Conservation (phyloP, 2,797 vertebrate genomes). For the Kryptolebias ocellatus region DNA sequence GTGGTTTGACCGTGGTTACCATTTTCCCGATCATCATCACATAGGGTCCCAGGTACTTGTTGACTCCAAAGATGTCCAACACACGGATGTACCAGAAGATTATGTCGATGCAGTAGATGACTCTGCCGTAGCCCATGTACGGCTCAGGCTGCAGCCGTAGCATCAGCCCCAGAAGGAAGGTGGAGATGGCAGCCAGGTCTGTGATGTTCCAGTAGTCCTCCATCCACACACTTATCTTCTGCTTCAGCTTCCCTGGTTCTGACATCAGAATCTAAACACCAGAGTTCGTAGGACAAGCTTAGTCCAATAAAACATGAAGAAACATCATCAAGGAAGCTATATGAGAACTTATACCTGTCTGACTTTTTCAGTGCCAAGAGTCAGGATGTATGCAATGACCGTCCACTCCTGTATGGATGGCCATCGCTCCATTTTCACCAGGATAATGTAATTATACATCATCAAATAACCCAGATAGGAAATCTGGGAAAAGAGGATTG, state of each 20-base stretch:
- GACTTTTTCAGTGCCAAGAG: slow-evolving; percentile 93
- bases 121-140: slow-evolving; percentile 96
- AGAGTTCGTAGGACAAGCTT: slow-evolving; percentile 9
- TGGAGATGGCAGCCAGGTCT: slow-evolving; percentile 91
- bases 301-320: neutral
- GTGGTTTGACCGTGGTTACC: slow-evolving; percentile 78
- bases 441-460: slow-evolving; percentile 97
- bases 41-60: slow-evolving; percentile 98
- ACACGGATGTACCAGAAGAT: slow-evolving; percentile 99
- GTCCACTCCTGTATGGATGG: slow-evolving; percentile 94
- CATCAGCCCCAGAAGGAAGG: slow-evolving; percentile 91
- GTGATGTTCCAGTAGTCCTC: slow-evolving; percentile 99
- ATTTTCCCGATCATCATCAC: slow-evolving; percentile 99
- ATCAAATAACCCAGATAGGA: slow-evolving; percentile 95
- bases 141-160: slow-evolving; percentile 93
- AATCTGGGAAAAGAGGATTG: slow-evolving; percentile 80
- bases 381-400: slow-evolving; percentile 96
- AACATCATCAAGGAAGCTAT: neutral
- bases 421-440: slow-evolving; percentile 97
- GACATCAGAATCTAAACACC: slow-evolving; percentile 95
- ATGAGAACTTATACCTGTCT: slow-evolving; percentile 86
- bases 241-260: slow-evolving; percentile 96
- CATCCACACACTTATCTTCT: slow-evolving; percentile 98
- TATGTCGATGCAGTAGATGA: slow-evolving; percentile 98
- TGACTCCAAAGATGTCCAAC: slow-evolving; percentile 98